Evolutionary conservation across 2,888 invertebrate species (phyloP).

Genomic region (Morpho deidamia): DNA sequence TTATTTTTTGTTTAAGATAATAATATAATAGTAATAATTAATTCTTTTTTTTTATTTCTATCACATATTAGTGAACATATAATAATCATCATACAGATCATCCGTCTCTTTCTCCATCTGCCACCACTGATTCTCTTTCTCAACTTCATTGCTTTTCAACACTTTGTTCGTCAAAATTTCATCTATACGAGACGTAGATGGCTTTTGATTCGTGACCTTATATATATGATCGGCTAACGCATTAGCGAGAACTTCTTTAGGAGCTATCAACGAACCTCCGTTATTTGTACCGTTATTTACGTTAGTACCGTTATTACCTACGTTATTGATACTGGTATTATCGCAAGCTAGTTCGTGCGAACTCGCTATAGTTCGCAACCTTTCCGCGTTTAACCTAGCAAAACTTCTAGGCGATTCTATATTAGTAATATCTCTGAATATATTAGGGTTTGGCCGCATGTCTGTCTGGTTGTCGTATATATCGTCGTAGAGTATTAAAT

Average conservation of each 20-base stretch:
- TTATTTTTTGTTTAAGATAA: no score
- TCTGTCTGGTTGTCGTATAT: conserved; percentile 29
- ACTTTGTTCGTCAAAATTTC: conserved; percentile 71
- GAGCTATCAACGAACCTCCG: conserved; percentile 52
- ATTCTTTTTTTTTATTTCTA: not conserved
- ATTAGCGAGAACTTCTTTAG: conserved; percentile 65
- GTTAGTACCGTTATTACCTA: conserved; percentile 5
- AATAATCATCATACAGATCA: conserved; percentile 59
- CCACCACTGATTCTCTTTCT: conserved; percentile 68
- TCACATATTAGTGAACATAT: conserved; percentile 41
- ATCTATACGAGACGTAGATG: conserved; percentile 65
- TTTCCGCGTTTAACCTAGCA: conserved; percentile 64
- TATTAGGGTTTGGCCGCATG: conserved; percentile 29
- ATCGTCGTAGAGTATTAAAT: conserved; percentile 35
- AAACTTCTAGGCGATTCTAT: conserved; percentile 59
- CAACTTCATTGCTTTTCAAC: conserved; percentile 36
- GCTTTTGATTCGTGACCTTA: conserved; percentile 75
- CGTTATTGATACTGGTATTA: conserved; percentile 10
- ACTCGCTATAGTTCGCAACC: conserved; percentile 55
- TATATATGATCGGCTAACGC: conserved; percentile 70
- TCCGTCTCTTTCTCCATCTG: conserved; percentile 43
- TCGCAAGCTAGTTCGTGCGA: conserved; percentile 54
- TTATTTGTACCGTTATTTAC: conserved; percentile 8
- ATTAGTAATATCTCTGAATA: conserved; percentile 61
- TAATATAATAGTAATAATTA: no score